A percentile compares a stretch with the other conserved stretches of the same genome.
Conservation (phyloP, 2,888 invertebrate species). For the Gasteruption jaculator region DNA sequence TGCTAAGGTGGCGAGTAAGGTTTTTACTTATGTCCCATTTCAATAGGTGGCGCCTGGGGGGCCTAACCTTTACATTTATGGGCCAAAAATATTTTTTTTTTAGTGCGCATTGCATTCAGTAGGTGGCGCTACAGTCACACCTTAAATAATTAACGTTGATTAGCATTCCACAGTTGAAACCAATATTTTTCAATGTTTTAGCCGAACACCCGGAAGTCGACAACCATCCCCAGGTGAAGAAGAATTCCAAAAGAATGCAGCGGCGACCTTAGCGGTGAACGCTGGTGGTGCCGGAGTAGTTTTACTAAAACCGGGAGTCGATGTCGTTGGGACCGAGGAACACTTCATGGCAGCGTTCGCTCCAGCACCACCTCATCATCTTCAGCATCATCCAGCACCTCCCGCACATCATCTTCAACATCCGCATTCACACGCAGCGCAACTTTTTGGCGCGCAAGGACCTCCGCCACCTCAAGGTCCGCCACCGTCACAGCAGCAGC, state of each 20-base stretch:
- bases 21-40: no score
- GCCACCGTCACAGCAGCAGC: constrained; percentile 45
- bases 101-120: no score
- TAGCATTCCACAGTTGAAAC: no score
- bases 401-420: constrained; percentile 54
- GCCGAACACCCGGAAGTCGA: constrained; percentile 85
- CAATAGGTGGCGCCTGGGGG: no score
- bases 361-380: constrained; percentile 53
- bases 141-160: no score
- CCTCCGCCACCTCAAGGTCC: constrained; percentile 48
- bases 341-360: constrained; percentile 51
- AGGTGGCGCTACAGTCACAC: no score
- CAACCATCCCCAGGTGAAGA: constrained; percentile 91
- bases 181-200: no score
- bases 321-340: constrained; percentile 48
- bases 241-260: constrained; percentile 61
- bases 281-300: constrained; percentile 52
- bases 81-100: no score
- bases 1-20: no score
- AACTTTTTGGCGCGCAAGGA: constrained; percentile 52
- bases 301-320: constrained; percentile 54
- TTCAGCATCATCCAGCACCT: constrained; percentile 54
- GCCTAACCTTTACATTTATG: no score
- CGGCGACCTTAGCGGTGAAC: constrained; percentile 44
- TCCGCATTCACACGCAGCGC: constrained; percentile 53